Evolutionary conservation across 2,888 invertebrate species (phyloP).

Genomic region (Schrankia costaestrigalis): DNA sequence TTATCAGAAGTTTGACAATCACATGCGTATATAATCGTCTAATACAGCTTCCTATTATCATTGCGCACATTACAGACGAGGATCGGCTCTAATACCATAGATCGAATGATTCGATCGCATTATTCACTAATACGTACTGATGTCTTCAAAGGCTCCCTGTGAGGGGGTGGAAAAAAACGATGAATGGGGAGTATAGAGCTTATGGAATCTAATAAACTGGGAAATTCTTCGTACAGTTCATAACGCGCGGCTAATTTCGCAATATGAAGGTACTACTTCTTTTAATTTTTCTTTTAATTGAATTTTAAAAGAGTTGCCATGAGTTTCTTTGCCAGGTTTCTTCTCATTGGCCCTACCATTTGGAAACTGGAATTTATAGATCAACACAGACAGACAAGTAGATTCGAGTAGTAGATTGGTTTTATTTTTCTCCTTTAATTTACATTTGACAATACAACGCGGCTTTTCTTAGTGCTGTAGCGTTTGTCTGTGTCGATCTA

Average conservation of each 20-base stretch:
- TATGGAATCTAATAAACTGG: constrained; percentile 78
- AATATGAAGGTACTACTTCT: constrained; percentile 23
- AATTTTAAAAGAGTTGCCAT: too few species aligned
- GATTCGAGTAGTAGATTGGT: too few species aligned
- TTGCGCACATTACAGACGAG: constrained; percentile 58
- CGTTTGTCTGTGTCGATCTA: too few species aligned
- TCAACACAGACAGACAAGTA: too few species aligned
- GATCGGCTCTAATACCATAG: constrained; percentile 62
- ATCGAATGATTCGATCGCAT: constrained; percentile 73
- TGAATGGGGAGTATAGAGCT: constrained; percentile 76
- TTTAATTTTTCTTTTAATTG: too few species aligned
- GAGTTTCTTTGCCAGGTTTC: too few species aligned
- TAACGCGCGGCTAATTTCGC: constrained; percentile 57
- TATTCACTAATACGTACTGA: constrained; percentile 71
- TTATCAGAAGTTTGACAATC: constrained; percentile 55
- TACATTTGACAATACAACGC: too few species aligned
- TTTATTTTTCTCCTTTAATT: too few species aligned
- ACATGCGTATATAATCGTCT: constrained; percentile 52
- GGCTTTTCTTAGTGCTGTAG: too few species aligned
- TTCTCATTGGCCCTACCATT: too few species aligned
- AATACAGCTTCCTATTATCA: constrained; percentile 70
- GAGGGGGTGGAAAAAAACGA: constrained; percentile 68
- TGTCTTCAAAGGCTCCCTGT: constrained; percentile 63
- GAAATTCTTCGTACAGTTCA: constrained; percentile 60
- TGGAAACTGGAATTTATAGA: too few species aligned